These are phyloP conservation scores for Babyrousa celebensis DNA, from an alignment of 2,797 vertebrate genomes.

Conservation along the genomic window DNA sequence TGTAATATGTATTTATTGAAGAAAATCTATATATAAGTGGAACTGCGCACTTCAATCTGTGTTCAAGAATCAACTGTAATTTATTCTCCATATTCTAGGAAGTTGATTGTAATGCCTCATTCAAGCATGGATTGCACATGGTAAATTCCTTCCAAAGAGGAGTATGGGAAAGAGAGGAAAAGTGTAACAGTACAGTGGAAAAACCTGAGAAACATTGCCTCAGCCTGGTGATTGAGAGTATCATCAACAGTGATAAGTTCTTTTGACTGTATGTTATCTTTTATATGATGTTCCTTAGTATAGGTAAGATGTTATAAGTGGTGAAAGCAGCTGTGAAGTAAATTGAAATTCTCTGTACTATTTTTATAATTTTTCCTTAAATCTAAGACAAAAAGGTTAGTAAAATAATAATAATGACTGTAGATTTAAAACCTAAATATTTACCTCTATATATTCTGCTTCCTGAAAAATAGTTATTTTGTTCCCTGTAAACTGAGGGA, in stretches of 20 bases:
- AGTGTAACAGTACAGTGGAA: background rate
- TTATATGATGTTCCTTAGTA: background rate
- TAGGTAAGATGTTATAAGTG: background rate
- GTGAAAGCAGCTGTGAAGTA: background rate
- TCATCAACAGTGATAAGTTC: background rate
- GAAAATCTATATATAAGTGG: too few relatives aligned
- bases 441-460: background rate
- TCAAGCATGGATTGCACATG: background rate
- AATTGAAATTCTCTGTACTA: background rate
- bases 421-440: background rate
- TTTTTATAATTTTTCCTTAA: background rate
- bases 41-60: too few relatives aligned
- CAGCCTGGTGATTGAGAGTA: background rate
- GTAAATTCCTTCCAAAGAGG: background rate
- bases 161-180: background rate
- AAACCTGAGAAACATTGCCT: background rate
- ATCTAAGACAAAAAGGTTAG: background rate
- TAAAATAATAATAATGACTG: background rate
- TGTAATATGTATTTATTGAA: too few relatives aligned
- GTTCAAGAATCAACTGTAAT: too few relatives aligned
- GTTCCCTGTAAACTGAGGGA: background rate
- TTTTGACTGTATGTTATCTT: background rate
- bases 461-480: background rate
- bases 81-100: background rate
- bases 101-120: background rate